Base-by-base conservation (phyloP, 2,797 vertebrate species). In the Silurus aristotelis region DNA sequence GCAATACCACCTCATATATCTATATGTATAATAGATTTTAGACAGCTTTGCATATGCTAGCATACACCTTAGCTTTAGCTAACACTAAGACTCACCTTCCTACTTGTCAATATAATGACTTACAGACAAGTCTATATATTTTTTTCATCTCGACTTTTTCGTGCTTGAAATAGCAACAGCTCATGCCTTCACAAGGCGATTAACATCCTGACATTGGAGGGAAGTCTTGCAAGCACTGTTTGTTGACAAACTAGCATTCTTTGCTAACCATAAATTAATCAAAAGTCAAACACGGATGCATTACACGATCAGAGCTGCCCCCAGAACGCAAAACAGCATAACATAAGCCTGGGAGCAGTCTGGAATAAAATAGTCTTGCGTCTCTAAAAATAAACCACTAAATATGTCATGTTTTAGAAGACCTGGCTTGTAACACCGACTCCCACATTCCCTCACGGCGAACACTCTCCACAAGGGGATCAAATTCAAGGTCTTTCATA, bases 401-500 rank as follows among this genome's bases (percentile, higher is more conserved):
- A 80, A 61, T 60, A 78, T 25, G 15, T 66, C 61, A 48, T 66
- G 14, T 48, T 66, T 46, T 80, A 80, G 12, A 85, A 38, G 48
- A 80, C 78, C 61, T 67, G 78, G n/a, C 61, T 80, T 80, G 61
- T 80, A 80, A 66, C 61, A 80, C 61, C 2, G 25, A 82, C 66
- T 82, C 66, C 25, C 20, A 68, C 64, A 2, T 68, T 82, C 64
- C 56, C 52, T 82, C 48, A 56, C 25, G 48, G 9, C 22, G 64
- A 80, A 31, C 68, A n/a, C 17, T 70, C 66, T 22, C 48, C 27
- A 82, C 60, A 82, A 70, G 80, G 52, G 80, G 80, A 82, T 82
- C 66, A 85, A 56, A 63, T 58, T 87, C 73, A 86, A 82, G 63
- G 68, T 68, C 71, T 87, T 83, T 46, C 66, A 52, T 85, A 78